Evolutionary conservation across 2,113 vertebrate genomes (phyloP).

Genomic region (Bos javanicus): DNA sequence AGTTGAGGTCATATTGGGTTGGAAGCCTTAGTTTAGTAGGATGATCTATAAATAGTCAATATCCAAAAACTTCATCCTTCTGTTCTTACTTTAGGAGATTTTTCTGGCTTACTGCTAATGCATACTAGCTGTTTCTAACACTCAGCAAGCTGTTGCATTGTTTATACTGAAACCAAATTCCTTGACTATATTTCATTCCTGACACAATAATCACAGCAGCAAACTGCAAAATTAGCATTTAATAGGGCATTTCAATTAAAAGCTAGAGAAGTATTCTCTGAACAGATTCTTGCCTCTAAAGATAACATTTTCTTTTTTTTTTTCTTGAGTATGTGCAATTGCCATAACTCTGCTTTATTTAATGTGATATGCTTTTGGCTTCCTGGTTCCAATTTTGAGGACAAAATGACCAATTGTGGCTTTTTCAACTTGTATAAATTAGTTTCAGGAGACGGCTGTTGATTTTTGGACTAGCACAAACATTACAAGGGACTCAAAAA

Average conservation of each 20-base stretch:
- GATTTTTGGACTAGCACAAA: neutral
- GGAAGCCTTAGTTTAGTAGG: neutral
- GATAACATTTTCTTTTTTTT: neutral
- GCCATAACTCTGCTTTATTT: constrained; percentile 3
- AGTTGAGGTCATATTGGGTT: neutral
- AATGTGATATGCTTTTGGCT: neutral
- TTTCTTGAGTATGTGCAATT: neutral
- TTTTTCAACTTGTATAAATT: neutral
- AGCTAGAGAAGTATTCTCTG: neutral
- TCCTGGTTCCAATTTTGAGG: neutral
- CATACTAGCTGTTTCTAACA: neutral
- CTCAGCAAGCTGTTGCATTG: neutral
- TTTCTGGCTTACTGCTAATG: neutral
- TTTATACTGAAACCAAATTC: constrained; percentile 32
- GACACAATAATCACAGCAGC: neutral
- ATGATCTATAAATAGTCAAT: neutral
- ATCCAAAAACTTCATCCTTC: neutral
- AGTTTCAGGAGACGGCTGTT: neutral
- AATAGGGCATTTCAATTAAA: neutral
- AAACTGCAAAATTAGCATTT: constrained; percentile 9
- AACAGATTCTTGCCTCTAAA: neutral
- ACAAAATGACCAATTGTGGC: neutral
- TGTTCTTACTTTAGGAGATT: neutral
- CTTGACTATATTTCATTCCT: neutral
- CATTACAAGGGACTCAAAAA: neutral